phyloP scores from a whole-genome alignment of 2,113 vertebrate genomes.

The Ibidorhyncha struthersii region DNA sequence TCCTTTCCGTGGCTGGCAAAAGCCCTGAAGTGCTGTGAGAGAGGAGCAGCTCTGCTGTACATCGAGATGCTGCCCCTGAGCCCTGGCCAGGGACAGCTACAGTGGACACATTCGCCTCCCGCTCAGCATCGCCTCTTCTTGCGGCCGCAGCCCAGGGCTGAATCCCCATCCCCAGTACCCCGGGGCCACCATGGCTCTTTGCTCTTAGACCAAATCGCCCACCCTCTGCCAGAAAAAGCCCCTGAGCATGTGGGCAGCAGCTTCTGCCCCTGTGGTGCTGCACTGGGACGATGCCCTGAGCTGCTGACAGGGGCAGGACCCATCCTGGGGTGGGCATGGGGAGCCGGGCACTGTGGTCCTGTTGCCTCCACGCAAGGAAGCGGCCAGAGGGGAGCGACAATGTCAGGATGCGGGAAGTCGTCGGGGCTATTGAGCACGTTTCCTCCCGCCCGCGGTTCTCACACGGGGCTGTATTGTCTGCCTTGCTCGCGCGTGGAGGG shows the following conservation, averaged over 20 bases:
- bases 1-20: not conserved
- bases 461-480: constrained; percentile 56
- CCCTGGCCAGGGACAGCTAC: not conserved
- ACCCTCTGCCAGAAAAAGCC: accelerated
- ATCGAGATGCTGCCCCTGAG: accelerated
- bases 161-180: not conserved
- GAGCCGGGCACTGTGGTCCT: accelerated
- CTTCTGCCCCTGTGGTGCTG: accelerated
- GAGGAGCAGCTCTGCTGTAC: not conserved
- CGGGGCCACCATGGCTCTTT: accelerated
- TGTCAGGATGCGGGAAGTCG: constrained; percentile 77
- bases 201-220: not conserved
- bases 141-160: not conserved
- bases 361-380: constrained; percentile 39
- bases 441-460: constrained; percentile 72
- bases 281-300: not conserved
- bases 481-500: not conserved
- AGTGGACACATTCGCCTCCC: accelerated
- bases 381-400: constrained; percentile 44
- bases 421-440: constrained; percentile 69
- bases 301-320: not conserved
- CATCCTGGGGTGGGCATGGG: not conserved
- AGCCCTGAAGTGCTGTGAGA: not conserved
- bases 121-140: not conserved
- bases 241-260: not conserved